Base-by-base conservation (phyloP, 2,888 invertebrate genomes). In the Hydrotaea diabolus region DNA sequence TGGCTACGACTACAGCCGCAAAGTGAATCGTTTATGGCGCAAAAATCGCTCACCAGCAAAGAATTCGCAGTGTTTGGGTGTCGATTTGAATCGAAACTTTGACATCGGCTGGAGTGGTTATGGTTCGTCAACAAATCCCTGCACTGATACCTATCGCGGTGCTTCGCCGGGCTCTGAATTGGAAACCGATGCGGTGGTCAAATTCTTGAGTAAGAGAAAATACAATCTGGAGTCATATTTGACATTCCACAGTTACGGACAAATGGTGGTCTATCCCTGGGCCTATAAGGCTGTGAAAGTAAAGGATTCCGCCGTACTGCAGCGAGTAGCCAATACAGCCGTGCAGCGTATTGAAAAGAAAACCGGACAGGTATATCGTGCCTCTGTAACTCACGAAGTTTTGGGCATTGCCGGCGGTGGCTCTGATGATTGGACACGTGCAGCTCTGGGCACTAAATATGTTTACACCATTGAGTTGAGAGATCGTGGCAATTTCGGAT, bases 21-120 rank as follows among this genome's bases (percentile, higher is more conserved):
- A 93, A 0, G 93, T 93, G 7, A 96, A 97, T 90, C 94, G 98
- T 71, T 93, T 97, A 90, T 98, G 98, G 98, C 93, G 96, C 72
- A 96, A 96, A 89, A 96, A 96, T 89, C 93, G 96, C 81, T 93
- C 90, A 77, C 93, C 90, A 88, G 93, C 92, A 21, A 72, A 43
- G 2, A 86, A 86, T 0, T 79, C 86, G 19, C 91, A 92, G 11
- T 97, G 97, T 89, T 91, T 94, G 1, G 97, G 97, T 0, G 95
- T 95, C 0, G 97, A 97, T 91, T 94, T 97, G 13, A 97, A 97
- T 91, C 94, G 98, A 83, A 98, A 98, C 92, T 98, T 96, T 90
- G 96, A 96, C 93, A 96, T 96, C 87, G 95, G 96, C 77, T 98
- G 97, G 97, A 96, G 95, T 31, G 95, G 97, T 17, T 94, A 93